Evolutionary conservation across 2,797 vertebrate species (phyloP).

Genomic region (Notoglanidium macrostoma): DNA sequence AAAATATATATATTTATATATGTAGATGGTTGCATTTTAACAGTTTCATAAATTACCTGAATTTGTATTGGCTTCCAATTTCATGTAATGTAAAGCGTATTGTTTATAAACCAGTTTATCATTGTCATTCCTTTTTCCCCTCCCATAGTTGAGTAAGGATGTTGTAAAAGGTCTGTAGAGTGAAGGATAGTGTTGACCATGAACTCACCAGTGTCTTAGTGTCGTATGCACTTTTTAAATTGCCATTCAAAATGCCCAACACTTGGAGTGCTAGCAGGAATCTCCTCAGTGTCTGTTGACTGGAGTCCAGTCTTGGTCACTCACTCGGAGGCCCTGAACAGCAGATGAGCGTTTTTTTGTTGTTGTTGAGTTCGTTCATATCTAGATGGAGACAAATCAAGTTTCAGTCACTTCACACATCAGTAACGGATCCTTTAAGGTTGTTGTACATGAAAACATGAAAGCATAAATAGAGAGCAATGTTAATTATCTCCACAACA

Average conservation of each 20-base stretch:
- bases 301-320: neutral
- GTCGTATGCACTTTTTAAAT: constrained; percentile 57
- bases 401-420: constrained; percentile 5
- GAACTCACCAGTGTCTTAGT: constrained; percentile 44
- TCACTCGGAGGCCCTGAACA: neutral
- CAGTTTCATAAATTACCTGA: constrained; percentile 59
- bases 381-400: neutral
- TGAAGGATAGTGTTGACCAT: constrained; percentile 50
- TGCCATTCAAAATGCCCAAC: constrained; percentile 39
- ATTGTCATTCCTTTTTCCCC: constrained; percentile 43
- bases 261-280: constrained; percentile 31
- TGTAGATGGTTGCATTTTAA: constrained; percentile 56
- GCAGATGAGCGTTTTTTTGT: neutral
- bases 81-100: constrained; percentile 52
- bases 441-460: constrained; percentile 61
- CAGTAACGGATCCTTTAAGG: constrained; percentile 55
- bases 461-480: constrained; percentile 53
- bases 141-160: constrained; percentile 28
- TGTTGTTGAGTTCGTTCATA: neutral
- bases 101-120: constrained; percentile 57
- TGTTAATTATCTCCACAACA: constrained; percentile 22
- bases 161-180: constrained; percentile 34
- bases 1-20: constrained; percentile 60
- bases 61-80: constrained; percentile 58
- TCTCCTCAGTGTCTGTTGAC: neutral